Percentiles rank a stretch among this genome's conserved stretches.
These are phyloP conservation scores for Lysandra coridon DNA, from an alignment of 2,888 invertebrate species.

Conservation along the genomic window DNA sequence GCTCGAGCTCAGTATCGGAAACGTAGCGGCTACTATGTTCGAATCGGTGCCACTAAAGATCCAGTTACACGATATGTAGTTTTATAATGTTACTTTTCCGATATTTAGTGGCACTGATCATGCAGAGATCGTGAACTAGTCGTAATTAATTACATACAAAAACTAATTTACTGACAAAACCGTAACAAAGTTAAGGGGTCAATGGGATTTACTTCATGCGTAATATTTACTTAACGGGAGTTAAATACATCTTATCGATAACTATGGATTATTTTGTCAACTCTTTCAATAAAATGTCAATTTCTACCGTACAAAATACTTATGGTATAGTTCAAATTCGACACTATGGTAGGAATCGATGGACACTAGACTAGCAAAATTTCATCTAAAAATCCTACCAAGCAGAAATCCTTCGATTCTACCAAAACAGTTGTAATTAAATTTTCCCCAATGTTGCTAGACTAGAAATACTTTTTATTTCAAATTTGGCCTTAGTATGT, in stretches of 20 bases:
- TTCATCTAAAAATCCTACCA: constrained; percentile 43
- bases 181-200: constrained; percentile 38
- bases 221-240: constrained; percentile 37
- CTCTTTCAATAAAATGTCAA: constrained; percentile 38
- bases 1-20: constrained; percentile 47
- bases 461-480: constrained; percentile 38
- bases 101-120: constrained; percentile 34
- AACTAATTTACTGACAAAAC: constrained; percentile 40
- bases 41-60: neutral
- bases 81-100: neutral
- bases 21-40: neutral
- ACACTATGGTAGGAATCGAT: constrained; percentile 37
- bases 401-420: constrained; percentile 42
- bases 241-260: constrained; percentile 37
- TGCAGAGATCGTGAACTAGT: constrained; percentile 35
- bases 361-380: constrained; percentile 42
- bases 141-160: constrained; percentile 39
- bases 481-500: constrained; percentile 37
- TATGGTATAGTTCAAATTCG: constrained; percentile 40
- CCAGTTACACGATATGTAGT: neutral
- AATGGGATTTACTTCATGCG: constrained; percentile 43
- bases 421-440: constrained; percentile 42
- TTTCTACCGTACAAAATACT: constrained; percentile 39
- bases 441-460: constrained; percentile 40
- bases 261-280: constrained; percentile 38